Evolutionary conservation across 2,888 invertebrate genomes (phyloP).

Genomic region (Dusona sp.): DNA sequence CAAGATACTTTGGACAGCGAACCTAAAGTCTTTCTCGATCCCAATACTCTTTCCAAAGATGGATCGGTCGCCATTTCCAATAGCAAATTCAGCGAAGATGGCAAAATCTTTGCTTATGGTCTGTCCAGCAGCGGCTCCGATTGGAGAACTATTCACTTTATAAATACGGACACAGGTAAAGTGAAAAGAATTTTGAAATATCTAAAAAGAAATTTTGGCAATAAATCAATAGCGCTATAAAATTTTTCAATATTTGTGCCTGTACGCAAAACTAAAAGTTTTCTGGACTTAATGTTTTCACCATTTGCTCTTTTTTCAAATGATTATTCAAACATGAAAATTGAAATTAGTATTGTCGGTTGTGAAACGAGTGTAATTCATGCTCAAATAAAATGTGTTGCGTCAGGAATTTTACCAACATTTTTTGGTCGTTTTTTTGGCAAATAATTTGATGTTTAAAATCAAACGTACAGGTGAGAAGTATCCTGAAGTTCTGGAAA

Average conservation of each 20-base stretch:
- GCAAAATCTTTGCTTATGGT: slow-evolving; percentile 95
- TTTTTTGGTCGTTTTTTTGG: neutral
- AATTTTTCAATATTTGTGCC: neutral
- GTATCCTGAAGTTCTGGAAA: slow-evolving; percentile 94
- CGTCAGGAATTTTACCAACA: no score
- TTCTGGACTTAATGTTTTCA: neutral
- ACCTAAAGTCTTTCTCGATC: slow-evolving; percentile 96
- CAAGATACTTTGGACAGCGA: slow-evolving; percentile 92
- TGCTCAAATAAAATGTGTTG: no score
- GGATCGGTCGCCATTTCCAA: slow-evolving; percentile 93
- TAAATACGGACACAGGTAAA: slow-evolving; percentile 90
- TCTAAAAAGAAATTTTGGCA: neutral
- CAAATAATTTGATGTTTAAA: neutral
- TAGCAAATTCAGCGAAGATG: slow-evolving; percentile 95
- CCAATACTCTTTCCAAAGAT: slow-evolving; percentile 96
- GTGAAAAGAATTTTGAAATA: neutral
- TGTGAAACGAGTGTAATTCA: no score
- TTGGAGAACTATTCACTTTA: slow-evolving; percentile 96
- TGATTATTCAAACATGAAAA: neutral
- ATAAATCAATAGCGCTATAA: neutral
- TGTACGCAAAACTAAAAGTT: neutral
- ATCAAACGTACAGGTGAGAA: slow-evolving; percentile 89
- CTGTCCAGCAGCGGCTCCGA: slow-evolving; percentile 97
- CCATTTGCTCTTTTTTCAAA: neutral
- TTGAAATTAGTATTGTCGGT: no score